Base-by-base conservation (phyloP, 2,888 invertebrate genomes). In the Cyclophora albipunctata region DNA sequence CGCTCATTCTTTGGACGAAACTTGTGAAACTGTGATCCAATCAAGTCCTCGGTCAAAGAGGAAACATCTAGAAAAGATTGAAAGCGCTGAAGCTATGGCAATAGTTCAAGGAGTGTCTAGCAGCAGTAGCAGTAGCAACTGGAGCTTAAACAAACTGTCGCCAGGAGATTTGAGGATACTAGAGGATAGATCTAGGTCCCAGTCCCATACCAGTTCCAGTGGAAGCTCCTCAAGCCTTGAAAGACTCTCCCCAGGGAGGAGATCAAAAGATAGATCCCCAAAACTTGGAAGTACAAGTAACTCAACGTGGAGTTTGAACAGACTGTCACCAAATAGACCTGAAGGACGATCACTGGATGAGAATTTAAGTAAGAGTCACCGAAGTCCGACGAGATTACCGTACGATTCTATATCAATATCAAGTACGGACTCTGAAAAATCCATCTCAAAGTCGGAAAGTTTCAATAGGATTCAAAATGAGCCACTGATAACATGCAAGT, bases 21-120 rank as follows among this genome's bases (percentile, higher is more conserved):
- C 93, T 1, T 93, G 93, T 33, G 93, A 92, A 68, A 90, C 91
- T 40, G 91, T 92, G 0, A 92, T 93, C 50, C 91, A 91, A 71
- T 90, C 90, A 7, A 91, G 92, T 64, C 91, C 92, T 35, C 76
- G 90, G 57, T 81, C 89, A 1, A 90, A 89, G 62, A 70, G 90
- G 55, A 87, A 81, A 68, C 83, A 90, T 44, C 66, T 90, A 2
- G 90, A 90, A 54, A 83, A 87, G 65, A 67, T 88, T 20, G 90
- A 90, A 65, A 86, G 84, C 57, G 71, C 81, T 33, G 89, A 90
- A 49, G 75, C 84, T 7, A 77, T 85, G 63, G 81, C 86, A 5
- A 85, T 88, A 42, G 78, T 85, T 44, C 84, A 90, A 70, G 85
- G 88, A 20, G 81, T 81, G 47, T 89, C 89, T 2, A 88, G 89